Base-by-base conservation (phyloP, 2,888 invertebrate genomes). In the Parnassius smintheus region DNA sequence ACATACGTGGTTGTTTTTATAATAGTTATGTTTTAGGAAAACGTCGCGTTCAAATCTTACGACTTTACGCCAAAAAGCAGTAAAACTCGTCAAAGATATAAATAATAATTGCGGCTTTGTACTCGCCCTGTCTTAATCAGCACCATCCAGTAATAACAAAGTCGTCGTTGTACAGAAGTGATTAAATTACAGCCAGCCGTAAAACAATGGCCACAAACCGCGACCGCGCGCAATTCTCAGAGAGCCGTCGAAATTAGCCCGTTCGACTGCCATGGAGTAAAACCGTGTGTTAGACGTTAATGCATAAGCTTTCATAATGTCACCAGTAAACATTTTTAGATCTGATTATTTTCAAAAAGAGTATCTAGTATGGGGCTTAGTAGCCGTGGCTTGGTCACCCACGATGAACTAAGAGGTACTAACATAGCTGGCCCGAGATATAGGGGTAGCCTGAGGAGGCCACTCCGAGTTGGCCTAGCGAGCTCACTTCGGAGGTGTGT, bases 161-260 rank as follows among this genome's bases (percentile, higher is more conserved):
- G 77, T 79, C 71, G 74, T 75, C 72, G 71, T 67, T 63, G 66
- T 66, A 70, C 72, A 72, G 75, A 72, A 77, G 76, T 77, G 79
- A 81, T 79, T 80, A 81, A 78, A 78, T 80, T 82, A 77, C 78
- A 73, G 63, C 60, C 65, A 57, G 74, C 72, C 77, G 73, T 80
- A 78, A 81, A 82, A 80, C 76, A 80, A 78, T 78, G 75, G 72
- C 75, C 76, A 68, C 78, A 76, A 72, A 74, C 72, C 75, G 70
- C 71, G 71, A 68, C 69, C 69, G 70, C 69, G 64, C 68, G 69
- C 66, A 64, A 69, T 75, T 75, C 75, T 68, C 55, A 68, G 74
- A 71, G 73, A 69, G 65, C 71, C 13, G 70, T 61, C 56, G 60
- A 66, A 65, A 68, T 68, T 68, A 68, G 60, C 62, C 65, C 56